Evolutionary conservation across 2,888 invertebrate genomes (phyloP).

Genomic region (Trilocha varians): DNA sequence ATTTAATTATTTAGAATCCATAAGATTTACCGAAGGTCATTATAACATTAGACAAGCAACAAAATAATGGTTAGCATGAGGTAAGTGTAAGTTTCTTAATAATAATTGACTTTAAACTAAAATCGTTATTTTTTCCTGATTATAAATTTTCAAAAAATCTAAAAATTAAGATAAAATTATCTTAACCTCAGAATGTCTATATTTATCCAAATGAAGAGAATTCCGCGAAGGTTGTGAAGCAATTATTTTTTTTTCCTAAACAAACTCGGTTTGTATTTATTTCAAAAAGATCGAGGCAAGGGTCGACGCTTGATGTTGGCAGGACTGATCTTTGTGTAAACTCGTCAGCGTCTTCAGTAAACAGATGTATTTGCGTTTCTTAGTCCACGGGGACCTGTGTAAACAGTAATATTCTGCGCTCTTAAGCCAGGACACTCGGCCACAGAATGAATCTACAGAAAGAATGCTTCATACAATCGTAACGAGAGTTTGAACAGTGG

Average conservation of each 20-base stretch:
- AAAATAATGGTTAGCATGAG: too few relatives aligned
- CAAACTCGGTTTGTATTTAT: conserved; percentile 1
- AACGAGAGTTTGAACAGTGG: too few relatives aligned
- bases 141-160: too few relatives aligned
- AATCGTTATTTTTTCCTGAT: too few relatives aligned
- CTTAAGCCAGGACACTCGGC: conserved; percentile 27
- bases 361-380: conserved; percentile 41
- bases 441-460: conserved; percentile 1
- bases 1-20: too few relatives aligned
- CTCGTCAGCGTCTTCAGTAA: conserved; percentile 35
- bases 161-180: too few relatives aligned
- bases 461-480: conserved; percentile 1
- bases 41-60: too few relatives aligned
- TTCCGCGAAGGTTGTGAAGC: conserved; percentile 1
- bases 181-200: too few relatives aligned
- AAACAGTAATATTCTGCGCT: conserved; percentile 48
- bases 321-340: conserved; percentile 34
- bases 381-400: conserved; percentile 36
- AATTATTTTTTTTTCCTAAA: conserved; percentile 7
- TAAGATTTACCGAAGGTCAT: too few relatives aligned
- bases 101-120: too few relatives aligned
- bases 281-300: conserved; percentile 5
- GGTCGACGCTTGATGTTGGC: conserved; percentile 6
- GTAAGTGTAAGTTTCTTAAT: too few relatives aligned
- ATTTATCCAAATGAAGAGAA: too few relatives aligned